Evolutionary conservation across 2,113 vertebrate genomes (phyloP).

Genomic region (Garra rufa): DNA sequence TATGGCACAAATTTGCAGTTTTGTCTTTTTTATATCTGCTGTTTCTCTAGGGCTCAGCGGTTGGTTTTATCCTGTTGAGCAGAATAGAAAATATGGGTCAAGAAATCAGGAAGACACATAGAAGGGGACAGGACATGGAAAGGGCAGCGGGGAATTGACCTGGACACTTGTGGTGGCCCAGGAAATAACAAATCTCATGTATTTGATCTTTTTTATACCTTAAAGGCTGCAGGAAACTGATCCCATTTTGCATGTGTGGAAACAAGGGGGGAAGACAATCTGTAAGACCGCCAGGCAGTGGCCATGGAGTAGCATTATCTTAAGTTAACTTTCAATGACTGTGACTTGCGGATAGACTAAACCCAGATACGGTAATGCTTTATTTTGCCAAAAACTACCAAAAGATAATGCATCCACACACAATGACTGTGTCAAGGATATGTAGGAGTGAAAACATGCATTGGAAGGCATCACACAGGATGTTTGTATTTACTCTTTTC

Average conservation of each 20-base stretch:
- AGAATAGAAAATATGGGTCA: constrained; percentile 5
- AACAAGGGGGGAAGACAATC: not conserved
- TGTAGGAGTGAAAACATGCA: not conserved
- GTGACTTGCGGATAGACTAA: not conserved
- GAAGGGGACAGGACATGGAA: not conserved
- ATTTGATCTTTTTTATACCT: constrained; percentile 5
- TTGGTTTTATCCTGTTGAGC: not conserved
- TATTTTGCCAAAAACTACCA: constrained; percentile 2
- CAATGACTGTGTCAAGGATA: not conserved
- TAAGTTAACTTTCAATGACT: not conserved
- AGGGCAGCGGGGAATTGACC: not conserved
- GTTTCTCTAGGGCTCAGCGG: not conserved
- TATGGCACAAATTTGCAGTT: not conserved
- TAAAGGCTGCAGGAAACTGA: not conserved
- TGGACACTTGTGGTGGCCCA: not conserved
- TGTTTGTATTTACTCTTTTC: not conserved
- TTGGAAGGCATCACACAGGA: not conserved
- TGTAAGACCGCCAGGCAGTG: not conserved
- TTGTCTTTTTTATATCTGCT: not conserved
- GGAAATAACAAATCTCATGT: not conserved
- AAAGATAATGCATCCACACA: not conserved
- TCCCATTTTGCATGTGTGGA: not conserved
- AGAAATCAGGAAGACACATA: constrained; percentile 17
- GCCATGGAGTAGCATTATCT: not conserved
- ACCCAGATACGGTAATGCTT: not conserved